Percentiles rank a stretch among this genome's conserved stretches.
Evolutionary conservation across 2,797 vertebrate species (phyloP).

Genomic region (Falco novaeseelandiae): DNA sequence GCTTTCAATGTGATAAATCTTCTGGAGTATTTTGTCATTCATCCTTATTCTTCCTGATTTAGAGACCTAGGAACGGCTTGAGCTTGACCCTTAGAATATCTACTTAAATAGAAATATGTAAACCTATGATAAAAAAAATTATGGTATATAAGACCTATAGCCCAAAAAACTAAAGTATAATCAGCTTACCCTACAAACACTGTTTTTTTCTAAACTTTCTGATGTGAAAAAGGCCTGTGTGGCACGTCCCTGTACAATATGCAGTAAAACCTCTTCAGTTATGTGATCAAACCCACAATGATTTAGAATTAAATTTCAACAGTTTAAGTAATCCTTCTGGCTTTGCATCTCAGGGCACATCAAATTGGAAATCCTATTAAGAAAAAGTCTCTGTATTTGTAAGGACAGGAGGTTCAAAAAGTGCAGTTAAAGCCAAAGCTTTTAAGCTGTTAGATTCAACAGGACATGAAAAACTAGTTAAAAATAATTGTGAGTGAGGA

Average conservation of each 20-base stretch:
- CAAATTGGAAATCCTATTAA: conserved; percentile 29
- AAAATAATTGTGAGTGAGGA: not conserved
- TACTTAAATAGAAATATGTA: not conserved
- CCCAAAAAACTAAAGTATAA: not conserved
- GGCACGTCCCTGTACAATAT: not conserved
- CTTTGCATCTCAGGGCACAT: not conserved
- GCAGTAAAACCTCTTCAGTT: not conserved
- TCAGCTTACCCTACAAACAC: not conserved
- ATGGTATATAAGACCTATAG: not conserved
- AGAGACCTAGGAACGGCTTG: not conserved
- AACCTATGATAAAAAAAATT: not conserved
- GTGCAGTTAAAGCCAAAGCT: not conserved
- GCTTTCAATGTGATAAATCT: not conserved
- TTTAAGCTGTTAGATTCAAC: not conserved
- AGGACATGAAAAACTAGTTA: not conserved
- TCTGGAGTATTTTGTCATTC: not conserved
- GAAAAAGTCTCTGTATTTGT: not conserved
- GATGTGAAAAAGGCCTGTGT: not conserved
- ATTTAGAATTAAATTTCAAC: conserved; percentile 34
- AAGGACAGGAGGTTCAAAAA: not conserved
- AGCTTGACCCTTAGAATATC: not conserved
- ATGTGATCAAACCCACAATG: not conserved
- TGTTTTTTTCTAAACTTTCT: not conserved
- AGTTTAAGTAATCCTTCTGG: conserved; percentile 15
- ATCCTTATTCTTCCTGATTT: not conserved